Conservation (phyloP, 2,113 vertebrate genomes). For the Gobius niger region DNA sequence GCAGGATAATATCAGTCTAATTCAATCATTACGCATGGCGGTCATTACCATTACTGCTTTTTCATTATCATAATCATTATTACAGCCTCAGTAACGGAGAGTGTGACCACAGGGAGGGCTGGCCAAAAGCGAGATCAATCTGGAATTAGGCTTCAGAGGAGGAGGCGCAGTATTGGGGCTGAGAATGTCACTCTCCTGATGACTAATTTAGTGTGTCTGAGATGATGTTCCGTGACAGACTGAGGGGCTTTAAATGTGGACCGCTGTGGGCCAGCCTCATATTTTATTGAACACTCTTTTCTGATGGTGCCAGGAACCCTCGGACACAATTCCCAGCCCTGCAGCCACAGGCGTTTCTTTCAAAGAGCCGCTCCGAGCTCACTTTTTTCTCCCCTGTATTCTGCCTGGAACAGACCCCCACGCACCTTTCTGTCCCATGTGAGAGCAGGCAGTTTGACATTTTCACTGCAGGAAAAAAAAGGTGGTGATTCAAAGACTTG, state of each 20-base stretch:
- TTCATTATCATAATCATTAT: slow-evolving; percentile 54
- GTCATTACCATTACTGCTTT: slow-evolving; percentile 41
- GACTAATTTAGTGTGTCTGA: slow-evolving; percentile 2
- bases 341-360: not conserved
- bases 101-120: slow-evolving; percentile 19
- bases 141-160: not conserved
- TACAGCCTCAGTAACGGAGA: slow-evolving; percentile 35
- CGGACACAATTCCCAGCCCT: not conserved
- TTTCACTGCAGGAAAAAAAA: not conserved
- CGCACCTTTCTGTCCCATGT: not conserved
- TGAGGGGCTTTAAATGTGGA: slow-evolving; percentile 1
- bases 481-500: not conserved
- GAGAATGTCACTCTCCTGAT: not conserved
- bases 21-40: slow-evolving; percentile 41
- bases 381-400: not conserved
- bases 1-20: slow-evolving; percentile 28
- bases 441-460: not conserved
- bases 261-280: not conserved
- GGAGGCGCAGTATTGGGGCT: not conserved
- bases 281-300: slow-evolving; percentile 10
- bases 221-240: not conserved
- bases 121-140: not conserved
- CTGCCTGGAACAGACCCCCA: not conserved
- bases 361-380: not conserved
- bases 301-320: slow-evolving; percentile 5